Evolutionary conservation across 2,888 invertebrate genomes (phyloP).

Genomic region (Chaetoderma sp.): DNA sequence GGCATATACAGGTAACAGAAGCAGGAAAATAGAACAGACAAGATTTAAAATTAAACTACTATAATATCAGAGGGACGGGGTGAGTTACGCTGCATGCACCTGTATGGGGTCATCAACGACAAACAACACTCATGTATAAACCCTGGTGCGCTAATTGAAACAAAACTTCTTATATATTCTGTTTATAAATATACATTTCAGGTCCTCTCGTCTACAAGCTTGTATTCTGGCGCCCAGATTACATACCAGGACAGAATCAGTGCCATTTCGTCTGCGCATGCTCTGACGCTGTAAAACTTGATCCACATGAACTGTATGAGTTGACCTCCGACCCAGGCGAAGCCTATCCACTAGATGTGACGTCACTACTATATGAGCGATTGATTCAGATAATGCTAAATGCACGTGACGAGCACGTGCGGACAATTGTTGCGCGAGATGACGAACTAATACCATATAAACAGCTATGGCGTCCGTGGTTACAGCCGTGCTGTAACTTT

Average conservation of each 20-base stretch:
- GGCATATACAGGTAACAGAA: no score
- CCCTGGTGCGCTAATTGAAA: no score
- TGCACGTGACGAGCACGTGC: constrained; percentile 48
- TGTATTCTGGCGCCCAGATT: neutral
- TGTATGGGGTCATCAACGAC: no score
- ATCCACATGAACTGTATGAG: neutral
- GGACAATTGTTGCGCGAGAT: constrained; percentile 44
- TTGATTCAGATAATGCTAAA: constrained; percentile 37
- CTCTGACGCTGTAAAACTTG: neutral
- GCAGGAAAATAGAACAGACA: no score
- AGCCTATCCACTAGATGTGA: neutral
- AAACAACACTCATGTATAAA: no score
- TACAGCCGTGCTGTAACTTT: constrained; percentile 68
- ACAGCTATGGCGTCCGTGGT: constrained; percentile 59
- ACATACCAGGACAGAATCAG: neutral
- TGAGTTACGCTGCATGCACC: no score
- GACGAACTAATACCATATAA: constrained; percentile 54
- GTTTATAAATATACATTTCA: neutral
- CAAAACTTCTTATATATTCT: neutral
- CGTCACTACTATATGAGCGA: constrained; percentile 33
- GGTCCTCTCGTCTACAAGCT: neutral
- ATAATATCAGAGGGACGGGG: no score
- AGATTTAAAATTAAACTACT: no score
- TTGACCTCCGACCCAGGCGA: constrained; percentile 1
- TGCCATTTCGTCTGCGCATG: constrained; percentile 7